These are phyloP conservation scores for Drosophila austrosaltans DNA, from an alignment of 2,888 invertebrate genomes.

Conservation along the genomic window DNA sequence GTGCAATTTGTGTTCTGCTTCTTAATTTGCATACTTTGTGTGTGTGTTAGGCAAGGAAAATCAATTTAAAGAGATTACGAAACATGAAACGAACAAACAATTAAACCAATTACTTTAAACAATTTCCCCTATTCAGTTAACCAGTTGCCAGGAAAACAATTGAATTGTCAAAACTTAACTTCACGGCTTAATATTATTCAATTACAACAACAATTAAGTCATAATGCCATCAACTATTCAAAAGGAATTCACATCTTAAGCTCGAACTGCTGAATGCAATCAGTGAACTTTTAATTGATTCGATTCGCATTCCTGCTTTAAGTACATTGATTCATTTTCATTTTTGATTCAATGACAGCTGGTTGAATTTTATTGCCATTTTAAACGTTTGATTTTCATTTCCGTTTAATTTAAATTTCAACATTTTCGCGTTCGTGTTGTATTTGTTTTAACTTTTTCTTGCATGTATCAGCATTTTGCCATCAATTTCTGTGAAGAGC, in stretches of 20 bases:
- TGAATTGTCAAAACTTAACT: neutral
- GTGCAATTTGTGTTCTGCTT: neutral
- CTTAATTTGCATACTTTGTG: neutral
- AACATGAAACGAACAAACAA: constrained; percentile 9
- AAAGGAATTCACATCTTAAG: constrained; percentile 38
- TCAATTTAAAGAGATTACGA: neutral
- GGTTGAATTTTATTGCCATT: constrained; percentile 31
- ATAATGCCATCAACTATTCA: constrained; percentile 3
- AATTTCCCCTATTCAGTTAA: neutral
- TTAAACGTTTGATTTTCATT: constrained; percentile 55
- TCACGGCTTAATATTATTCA: constrained; percentile 25
- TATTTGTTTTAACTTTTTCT: constrained; percentile 1
- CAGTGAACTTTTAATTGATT: constrained; percentile 39
- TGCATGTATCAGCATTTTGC: constrained; percentile 8
- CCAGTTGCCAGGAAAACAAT: neutral
- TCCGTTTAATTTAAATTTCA: constrained; percentile 52
- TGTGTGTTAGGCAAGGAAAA: neutral
- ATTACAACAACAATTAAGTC: constrained; percentile 32
- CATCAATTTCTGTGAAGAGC: constrained; percentile 40
- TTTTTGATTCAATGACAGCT: constrained; percentile 6
- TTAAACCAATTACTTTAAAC: constrained; percentile 14
- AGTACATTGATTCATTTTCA: constrained; percentile 8
- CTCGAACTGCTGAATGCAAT: constrained; percentile 20
- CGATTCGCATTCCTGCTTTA: neutral
- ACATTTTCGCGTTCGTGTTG: neutral